Percentiles rank a stretch among this genome's conserved stretches.
Evolutionary conservation across 1,140 invertebrate species (phyloP).

Genomic region (Cherax destructor): DNA sequence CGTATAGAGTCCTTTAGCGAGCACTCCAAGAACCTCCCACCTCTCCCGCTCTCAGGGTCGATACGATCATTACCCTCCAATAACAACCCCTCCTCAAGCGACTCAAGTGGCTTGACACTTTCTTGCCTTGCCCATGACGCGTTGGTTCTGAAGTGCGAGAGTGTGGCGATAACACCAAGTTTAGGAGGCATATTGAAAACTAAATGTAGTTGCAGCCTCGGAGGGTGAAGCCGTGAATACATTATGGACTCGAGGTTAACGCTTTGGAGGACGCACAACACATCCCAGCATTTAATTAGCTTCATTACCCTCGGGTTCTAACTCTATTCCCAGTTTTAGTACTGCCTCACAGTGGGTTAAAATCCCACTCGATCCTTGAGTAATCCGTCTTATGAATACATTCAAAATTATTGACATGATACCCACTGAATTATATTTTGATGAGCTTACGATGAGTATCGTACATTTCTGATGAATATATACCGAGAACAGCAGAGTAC

Average conservation of each 20-base stretch:
- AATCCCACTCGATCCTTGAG: too few species aligned
- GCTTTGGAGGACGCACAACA: neutral
- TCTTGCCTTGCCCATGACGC: constrained; percentile 14
- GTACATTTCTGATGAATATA: too few species aligned
- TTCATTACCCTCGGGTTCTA: neutral
- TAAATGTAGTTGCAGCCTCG: neutral
- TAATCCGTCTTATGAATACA: too few species aligned
- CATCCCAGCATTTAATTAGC: neutral
- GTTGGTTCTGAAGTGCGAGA: constrained; percentile 27
- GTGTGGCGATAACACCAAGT: constrained; percentile 35
- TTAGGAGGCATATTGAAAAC: constrained; percentile 38
- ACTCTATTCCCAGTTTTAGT: neutral
- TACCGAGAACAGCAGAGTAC: too few species aligned
- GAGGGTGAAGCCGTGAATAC: constrained; percentile 27
- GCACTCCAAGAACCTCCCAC: neutral
- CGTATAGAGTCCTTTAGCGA: neutral
- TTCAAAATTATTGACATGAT: too few species aligned
- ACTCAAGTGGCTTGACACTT: neutral
- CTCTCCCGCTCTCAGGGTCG: neutral
- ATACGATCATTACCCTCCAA: neutral
- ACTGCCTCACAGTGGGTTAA: too few species aligned
- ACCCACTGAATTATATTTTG: too few species aligned
- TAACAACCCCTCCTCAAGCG: neutral
- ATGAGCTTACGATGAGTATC: too few species aligned
- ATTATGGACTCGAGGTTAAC: constrained; percentile 9